These are phyloP conservation scores for Riptortus pedestris DNA, from an alignment of 1,140 invertebrate genomes.

Conservation along the genomic window DNA sequence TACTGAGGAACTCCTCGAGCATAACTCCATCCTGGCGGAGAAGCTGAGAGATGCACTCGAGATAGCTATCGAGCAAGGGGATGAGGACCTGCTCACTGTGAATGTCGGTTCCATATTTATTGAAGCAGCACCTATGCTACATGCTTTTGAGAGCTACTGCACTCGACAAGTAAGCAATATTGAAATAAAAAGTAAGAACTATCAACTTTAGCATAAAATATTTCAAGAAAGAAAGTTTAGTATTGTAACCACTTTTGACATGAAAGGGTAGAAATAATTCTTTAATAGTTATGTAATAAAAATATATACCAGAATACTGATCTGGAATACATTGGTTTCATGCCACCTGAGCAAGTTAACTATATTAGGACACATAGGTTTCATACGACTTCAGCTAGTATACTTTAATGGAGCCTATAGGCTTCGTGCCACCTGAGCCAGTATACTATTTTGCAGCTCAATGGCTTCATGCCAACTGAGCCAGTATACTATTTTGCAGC, in stretches of 20 bases:
- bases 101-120: slow-evolving; percentile 85
- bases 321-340: too few species aligned
- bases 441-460: too few species aligned
- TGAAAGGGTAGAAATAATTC: too few species aligned
- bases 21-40: slow-evolving; percentile 75
- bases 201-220: not conserved
- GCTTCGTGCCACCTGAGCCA: too few species aligned
- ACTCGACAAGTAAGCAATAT: slow-evolving; percentile 52
- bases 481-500: too few species aligned
- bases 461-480: too few species aligned
- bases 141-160: slow-evolving; percentile 90
- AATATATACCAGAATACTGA: too few species aligned
- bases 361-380: too few species aligned
- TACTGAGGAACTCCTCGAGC: slow-evolving; percentile 80
- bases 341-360: too few species aligned
- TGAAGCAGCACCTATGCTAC: slow-evolving; percentile 83
- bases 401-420: too few species aligned
- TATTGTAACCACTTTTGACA: not conserved
- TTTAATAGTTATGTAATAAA: too few species aligned
- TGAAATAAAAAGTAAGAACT: not conserved
- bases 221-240: not conserved
- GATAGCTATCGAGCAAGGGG: slow-evolving; percentile 63
- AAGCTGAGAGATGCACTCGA: slow-evolving; percentile 79
- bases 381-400: too few species aligned
- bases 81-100: slow-evolving; percentile 75